phyloP scores from a whole-genome alignment of 2,888 invertebrate species.

The Petrolisthes cinctipes region DNA sequence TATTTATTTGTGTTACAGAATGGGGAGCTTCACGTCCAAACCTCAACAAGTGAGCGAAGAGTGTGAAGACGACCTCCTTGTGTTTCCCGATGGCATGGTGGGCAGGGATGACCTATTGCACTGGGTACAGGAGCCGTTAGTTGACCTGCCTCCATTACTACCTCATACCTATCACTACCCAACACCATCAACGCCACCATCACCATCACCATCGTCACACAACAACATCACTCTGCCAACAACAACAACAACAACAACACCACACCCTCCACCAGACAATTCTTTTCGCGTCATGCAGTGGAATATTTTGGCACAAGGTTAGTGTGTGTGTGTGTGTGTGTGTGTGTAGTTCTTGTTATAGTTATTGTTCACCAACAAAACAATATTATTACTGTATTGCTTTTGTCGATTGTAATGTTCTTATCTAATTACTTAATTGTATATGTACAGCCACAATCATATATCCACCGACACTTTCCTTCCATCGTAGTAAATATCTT shows the following conservation, averaged over 20 bases:
- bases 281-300: slow-evolving; percentile 78
- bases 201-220: slow-evolving; percentile 70
- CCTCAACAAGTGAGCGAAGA: slow-evolving; percentile 78
- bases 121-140: slow-evolving; percentile 73
- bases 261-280: slow-evolving; percentile 67
- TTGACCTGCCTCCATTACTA: slow-evolving; percentile 71
- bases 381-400: no score
- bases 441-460: no score
- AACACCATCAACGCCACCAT: neutral
- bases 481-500: no score
- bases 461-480: no score
- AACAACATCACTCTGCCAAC: slow-evolving; percentile 13
- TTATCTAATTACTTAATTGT: no score
- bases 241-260: neutral
- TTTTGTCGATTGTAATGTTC: no score
- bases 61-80: slow-evolving; percentile 75
- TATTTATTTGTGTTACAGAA: slow-evolving; percentile 71
- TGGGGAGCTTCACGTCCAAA: slow-evolving; percentile 81
- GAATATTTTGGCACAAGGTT: slow-evolving; percentile 81
- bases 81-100: slow-evolving; percentile 69
- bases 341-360: slow-evolving; percentile 66
- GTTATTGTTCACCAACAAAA: no score
- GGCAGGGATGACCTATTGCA: slow-evolving; percentile 73
- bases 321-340: neutral
- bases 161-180: slow-evolving; percentile 56